Conservation (phyloP, 2,888 invertebrate species). For the Uloborus plumipes region DNA sequence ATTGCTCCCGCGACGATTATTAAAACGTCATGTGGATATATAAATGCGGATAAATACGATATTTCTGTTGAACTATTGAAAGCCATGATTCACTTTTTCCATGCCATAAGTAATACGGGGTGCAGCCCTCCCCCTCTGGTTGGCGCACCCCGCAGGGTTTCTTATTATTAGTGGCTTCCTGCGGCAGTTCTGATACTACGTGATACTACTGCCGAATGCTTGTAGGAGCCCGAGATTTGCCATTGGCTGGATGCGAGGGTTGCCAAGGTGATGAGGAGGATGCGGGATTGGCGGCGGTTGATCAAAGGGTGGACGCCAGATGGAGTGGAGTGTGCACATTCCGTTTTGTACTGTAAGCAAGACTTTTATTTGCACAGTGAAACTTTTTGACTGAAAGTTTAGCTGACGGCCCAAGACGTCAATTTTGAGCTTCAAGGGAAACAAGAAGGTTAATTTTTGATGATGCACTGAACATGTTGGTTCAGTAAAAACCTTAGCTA, state of each 20-base stretch:
- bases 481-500: no score
- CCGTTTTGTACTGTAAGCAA: no score
- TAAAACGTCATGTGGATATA: conserved; percentile 47
- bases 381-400: no score
- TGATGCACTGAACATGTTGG: no score
- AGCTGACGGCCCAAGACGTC: no score
- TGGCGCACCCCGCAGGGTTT: conserved; percentile 32
- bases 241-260: conserved; percentile 37
- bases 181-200: conserved; percentile 50
- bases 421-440: no score
- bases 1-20: conserved; percentile 35
- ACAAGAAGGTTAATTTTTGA: no score
- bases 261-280: background rate
- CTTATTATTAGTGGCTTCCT: conserved; percentile 62
- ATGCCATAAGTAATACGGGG: conserved; percentile 51
- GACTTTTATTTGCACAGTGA: no score
- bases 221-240: conserved; percentile 20
- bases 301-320: no score
- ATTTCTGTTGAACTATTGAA: conserved; percentile 53
- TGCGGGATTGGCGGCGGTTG: no score
- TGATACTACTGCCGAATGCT: conserved; percentile 56
- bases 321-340: no score
- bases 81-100: conserved; percentile 59
- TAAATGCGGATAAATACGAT: conserved; percentile 55
- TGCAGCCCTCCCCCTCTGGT: conserved; percentile 15